phyloP scores from a whole-genome alignment of 2,888 invertebrate genomes.

The Drosophila tanythrix region DNA sequence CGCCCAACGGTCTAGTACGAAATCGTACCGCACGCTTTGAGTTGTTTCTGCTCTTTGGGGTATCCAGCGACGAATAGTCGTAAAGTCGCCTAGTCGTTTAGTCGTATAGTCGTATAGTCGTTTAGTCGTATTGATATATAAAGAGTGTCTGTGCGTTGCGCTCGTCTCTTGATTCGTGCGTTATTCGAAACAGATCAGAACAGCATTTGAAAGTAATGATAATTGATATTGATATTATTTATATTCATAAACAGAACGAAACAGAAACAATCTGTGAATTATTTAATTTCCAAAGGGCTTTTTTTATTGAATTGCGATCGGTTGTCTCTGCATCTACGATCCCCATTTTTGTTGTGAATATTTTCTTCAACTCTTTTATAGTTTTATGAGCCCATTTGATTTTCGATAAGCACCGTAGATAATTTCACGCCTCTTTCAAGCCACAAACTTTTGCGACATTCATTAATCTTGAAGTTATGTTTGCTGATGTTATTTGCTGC shows the following conservation, averaged over 20 bases:
- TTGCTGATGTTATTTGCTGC: slow-evolving; percentile 40
- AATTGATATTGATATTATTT: slow-evolving; percentile 6
- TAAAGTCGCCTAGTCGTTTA: slow-evolving; percentile 23
- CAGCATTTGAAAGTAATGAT: slow-evolving; percentile 42
- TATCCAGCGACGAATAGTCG: slow-evolving; percentile 52
- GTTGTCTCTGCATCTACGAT: background rate
- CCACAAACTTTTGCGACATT: slow-evolving; percentile 49
- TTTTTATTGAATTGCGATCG: background rate
- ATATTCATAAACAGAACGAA: background rate
- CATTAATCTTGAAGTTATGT: slow-evolving; percentile 52
- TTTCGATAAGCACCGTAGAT: slow-evolving; percentile 19
- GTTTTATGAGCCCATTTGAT: slow-evolving; percentile 1
- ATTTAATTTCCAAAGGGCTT: background rate
- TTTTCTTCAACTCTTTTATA: background rate
- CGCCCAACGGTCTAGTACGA: slow-evolving; percentile 86
- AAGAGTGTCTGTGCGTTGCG: slow-evolving; percentile 74
- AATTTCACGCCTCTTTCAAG: slow-evolving; percentile 30
- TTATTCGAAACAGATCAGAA: slow-evolving; percentile 55
- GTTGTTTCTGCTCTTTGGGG: slow-evolving; percentile 77
- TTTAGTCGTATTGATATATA: slow-evolving; percentile 24
- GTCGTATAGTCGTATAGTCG: slow-evolving; percentile 42
- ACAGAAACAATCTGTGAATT: slow-evolving; percentile 9
- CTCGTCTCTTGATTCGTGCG: slow-evolving; percentile 72
- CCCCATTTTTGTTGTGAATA: slow-evolving; percentile 4
- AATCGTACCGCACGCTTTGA: slow-evolving; percentile 83